Evolutionary conservation across 2,113 vertebrate genomes (phyloP), one percentile per base, ranked within the genome.

Genomic region (Carassius gibelio): DNA sequence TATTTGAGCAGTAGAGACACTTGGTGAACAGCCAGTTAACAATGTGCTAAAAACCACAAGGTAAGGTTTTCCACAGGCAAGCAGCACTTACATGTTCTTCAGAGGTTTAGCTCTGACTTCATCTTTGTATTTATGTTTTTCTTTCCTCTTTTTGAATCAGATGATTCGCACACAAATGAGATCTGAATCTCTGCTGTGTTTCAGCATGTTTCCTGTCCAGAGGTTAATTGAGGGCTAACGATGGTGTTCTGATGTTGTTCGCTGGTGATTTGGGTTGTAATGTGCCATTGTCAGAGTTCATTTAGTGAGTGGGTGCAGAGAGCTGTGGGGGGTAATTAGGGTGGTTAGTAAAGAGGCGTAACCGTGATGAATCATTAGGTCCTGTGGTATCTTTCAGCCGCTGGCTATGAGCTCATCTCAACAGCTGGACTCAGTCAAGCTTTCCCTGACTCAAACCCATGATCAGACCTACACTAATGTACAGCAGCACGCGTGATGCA

Each of bases 381-480:
- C 78, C 78, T 62, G 38, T 48, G 78, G 8, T 66, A 48, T 81
- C 78, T 81, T 30, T 15, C 8, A 9, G 23, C 61, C 17, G 38
- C 13, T 68, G 79, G 8, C 8, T 26, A 34, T 66, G 79, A 81
- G 23, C 38, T 81, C 61, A 81, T 68, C 9, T 81, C 59, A 30
- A 61, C 79, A 66, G 79, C 79, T 81, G 79, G 79, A 68, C 10
- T 81, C 14, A 30, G 61, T 81, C 79, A 81, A 81, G 61, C 14
- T 64, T 81, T 45, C 61, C 36, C 38, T 66, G 36, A 64, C 36
- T 81, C 59, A 30, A 66, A 48, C 4, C 3, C 14, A 50, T 10
- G 61, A 50, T 81, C 78, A 66, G 61, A 81, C 61, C 15, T 30
- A 26, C 7, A 21, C 3, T 79, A 61, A 79, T 79, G n/a, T 61